phyloP scores from a whole-genome alignment of 2,113 vertebrate species.

The Hippocampus abdominalis region DNA sequence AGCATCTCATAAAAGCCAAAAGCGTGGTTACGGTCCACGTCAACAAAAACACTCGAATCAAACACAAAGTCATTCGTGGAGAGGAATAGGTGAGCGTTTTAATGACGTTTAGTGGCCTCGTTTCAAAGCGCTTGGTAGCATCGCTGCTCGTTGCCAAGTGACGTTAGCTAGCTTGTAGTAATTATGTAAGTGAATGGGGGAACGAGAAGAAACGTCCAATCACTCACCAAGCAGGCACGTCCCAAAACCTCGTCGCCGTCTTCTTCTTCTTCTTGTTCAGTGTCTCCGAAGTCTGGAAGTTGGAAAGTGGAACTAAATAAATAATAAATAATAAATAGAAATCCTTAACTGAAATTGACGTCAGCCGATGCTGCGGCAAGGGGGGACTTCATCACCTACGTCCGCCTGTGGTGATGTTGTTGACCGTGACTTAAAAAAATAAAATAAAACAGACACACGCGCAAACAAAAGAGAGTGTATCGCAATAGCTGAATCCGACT shows the following conservation, averaged over 20 bases:
- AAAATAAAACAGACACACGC: not conserved
- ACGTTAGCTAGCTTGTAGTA: slow-evolving; percentile 3
- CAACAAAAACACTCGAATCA: not conserved
- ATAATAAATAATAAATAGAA: not conserved
- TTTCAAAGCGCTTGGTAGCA: slow-evolving; percentile 10
- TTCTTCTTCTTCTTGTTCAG: slow-evolving; percentile 22
- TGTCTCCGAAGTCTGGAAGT: not conserved
- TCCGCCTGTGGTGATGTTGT: slow-evolving; percentile 2
- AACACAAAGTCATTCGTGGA: not conserved
- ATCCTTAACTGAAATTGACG: slow-evolving; percentile 1
- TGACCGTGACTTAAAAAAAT: not conserved
- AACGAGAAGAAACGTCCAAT: not conserved
- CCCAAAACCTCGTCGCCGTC: slow-evolving; percentile 9
- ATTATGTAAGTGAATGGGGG: not conserved
- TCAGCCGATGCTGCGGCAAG: not conserved
- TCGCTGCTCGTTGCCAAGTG: slow-evolving; percentile 4
- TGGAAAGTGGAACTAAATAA: not conserved
- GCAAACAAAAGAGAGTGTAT: not conserved
- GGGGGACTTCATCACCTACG: slow-evolving; percentile 41
- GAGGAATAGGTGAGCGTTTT: not conserved
- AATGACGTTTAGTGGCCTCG: not conserved
- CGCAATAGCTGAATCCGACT: not conserved
- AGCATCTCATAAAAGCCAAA: not conserved
- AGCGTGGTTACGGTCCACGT: not conserved
- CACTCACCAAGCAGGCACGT: slow-evolving; percentile 45